A percentile compares a stretch with the other conserved stretches of the same genome.
Conservation (phyloP, 2,888 invertebrate genomes). For the Pinctada fucata region DNA sequence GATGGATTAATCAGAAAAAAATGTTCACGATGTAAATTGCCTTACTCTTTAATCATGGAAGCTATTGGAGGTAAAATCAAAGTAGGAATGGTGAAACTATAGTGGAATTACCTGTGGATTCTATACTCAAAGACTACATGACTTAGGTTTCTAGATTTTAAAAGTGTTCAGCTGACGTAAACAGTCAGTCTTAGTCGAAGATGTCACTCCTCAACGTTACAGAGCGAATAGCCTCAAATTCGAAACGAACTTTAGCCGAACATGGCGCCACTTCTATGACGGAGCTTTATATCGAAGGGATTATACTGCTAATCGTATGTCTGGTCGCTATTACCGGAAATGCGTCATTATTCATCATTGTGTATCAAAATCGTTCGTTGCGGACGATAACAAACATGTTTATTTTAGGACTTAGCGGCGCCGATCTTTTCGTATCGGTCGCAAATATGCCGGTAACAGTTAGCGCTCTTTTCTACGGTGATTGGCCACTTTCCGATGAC, state of each 20-base stretch:
- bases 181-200: no score
- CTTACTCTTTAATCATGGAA: no score
- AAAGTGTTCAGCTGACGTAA: no score
- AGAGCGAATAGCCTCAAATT: slow-evolving; percentile 16
- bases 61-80: no score
- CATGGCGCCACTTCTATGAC: slow-evolving; percentile 27
- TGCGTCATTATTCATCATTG: slow-evolving; percentile 59
- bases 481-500: slow-evolving; percentile 53
- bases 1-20: no score
- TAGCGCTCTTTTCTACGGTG: slow-evolving; percentile 53
- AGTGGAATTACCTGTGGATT: no score
- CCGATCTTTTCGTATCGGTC: slow-evolving; percentile 68
- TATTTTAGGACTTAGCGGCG: slow-evolving; percentile 60
- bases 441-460: slow-evolving; percentile 69
- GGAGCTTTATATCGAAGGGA: slow-evolving; percentile 48
- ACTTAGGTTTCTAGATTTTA: no score
- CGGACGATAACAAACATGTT: slow-evolving; percentile 59
- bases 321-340: slow-evolving; percentile 58
- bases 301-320: slow-evolving; percentile 49
- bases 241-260: slow-evolving; percentile 5
- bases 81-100: no score
- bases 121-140: no score
- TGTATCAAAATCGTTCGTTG: slow-evolving; percentile 48
- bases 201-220: neutral
- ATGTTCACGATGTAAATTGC: no score